Evolutionary conservation across 2,888 invertebrate species (phyloP), one percentile per base, ranked within the genome.

Genomic region (Thysanoteuthis rhombus): DNA sequence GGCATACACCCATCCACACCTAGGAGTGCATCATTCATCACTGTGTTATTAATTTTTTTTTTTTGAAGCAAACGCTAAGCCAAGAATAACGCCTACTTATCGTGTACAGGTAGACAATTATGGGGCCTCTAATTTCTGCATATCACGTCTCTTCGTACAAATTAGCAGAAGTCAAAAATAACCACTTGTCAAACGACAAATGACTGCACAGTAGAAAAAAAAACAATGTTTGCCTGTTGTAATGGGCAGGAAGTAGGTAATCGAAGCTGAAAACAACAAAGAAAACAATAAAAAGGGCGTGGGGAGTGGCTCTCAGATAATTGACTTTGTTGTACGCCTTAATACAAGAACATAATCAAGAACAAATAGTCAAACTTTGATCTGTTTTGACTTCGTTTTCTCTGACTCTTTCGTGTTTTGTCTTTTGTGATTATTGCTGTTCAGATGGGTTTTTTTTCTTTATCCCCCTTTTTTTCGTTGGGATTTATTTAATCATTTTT

Each of bases 201-300:
- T 75, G 75, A 75, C 75, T 75, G n/a, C 75, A 36, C n/a, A n/a
- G 75, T 36, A 75, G 36, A 58, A 58, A 75, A 75, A 32, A 75
- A n/a, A 75, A 36, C 75, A 75, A 25, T 36, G 75, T 75, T 3
- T 75, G 75, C 12, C n/a, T 75, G 75, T n/a, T 75, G n/a, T 75
- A 75, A 75, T 75, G 75, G 75, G n/a, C 75, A 75, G 75, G 75
- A 75, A 75, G 75, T 75, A 75, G n/a, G 75, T 75, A 75, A 75
- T 75, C 75, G 75, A 75, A 75, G 75, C 75, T 75, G 75, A 75
- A 75, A 75, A 19, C 75, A 75, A n/a, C 75, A 75, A 75, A 75
- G 75, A 75, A 75, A 75, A 75, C 75, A 75, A 75, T 75, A 75
- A 75, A 75, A 58, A 75, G 16, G 75, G 75, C 75, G n/a, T 75